Base-by-base conservation (phyloP, 2,888 invertebrate species). In the Oscheius sp. region DNA sequence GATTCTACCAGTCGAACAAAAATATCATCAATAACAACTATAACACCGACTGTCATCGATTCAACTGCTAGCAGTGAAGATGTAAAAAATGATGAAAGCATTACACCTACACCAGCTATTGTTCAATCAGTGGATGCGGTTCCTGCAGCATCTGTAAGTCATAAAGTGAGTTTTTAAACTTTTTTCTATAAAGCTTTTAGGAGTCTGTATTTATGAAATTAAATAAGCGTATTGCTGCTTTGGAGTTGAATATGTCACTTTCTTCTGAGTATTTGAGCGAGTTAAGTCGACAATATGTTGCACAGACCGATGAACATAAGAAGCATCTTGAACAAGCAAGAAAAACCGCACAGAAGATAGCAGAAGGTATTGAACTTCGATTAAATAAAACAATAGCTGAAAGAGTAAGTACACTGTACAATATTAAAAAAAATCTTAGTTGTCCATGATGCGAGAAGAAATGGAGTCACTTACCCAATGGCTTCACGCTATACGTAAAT, bases 181-280 rank as follows among this genome's bases (percentile, higher is more conserved):
- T 30, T 61, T 47, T 63, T 14, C 6, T n/a, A 22, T 22, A 8
- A n/a, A 36, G 17, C 22, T 28, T 67, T 14, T 5, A 67, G 67
- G 67, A 67, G 28, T 67, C 67, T 8, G 93, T 96, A n/a, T 94
- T 98, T 87, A 90, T 97, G 86, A 90, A 96, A 77, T 90, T 98
- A 68, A 94, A 94, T 69, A 98, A 97, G 87, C 91, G 95, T 85
- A 94, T 98, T 67, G 73, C 82, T 8, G 74, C 93, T 59, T 89
- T 98, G 80, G 98, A 98, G 88, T 90, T 93, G 79, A 98, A 98
- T 88, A 94, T 98, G 91, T 95, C 95, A 14, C 89, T 98, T 44
- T 95, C 95, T 77, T 93, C 93, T 70, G 94, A 95, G 87, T 98
- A 97, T 87, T 89, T 98, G 77, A 96, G 96, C 87, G 96, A 97